Evolutionary conservation across 2,797 vertebrate species (phyloP), one percentile per base, ranked within the genome.

Genomic region (Poliocrania exsul): DNA sequence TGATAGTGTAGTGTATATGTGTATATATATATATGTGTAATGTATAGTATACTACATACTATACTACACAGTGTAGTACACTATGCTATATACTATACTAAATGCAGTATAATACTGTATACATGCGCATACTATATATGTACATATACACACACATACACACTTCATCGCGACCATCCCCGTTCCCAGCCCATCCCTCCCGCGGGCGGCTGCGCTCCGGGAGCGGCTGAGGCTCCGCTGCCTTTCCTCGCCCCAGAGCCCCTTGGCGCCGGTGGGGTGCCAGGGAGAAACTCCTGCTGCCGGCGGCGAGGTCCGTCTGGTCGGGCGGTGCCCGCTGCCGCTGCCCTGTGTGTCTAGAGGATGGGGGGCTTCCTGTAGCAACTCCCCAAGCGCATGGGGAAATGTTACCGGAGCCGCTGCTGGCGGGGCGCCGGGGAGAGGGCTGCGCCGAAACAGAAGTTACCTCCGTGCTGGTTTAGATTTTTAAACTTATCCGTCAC

Each of bases 321-420:
- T 18, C 20, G 4, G 24, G 26, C 9, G 0, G 21, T 3, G 50
- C 28, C 38, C 4, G 8, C 1, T 0, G 71, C 44, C 7, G 16
- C 11, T 8, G 71, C 16, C 1, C 1, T 24, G 40, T 1, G 0
- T 16, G 31, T 40, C 49, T 44, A 5, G 24, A 6, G 53, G 1
- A 6, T 3, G 49, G 1, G 29, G 31, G 4, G 5, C 4, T 74
- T 10, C 33, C 23, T 31, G 7, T 31, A 2, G 33, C 28, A 2
- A 24, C 10, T 61, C 29, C 47, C 58, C 4, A 8, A 62, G 35
- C 0, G 2, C 54, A 3, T 2, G 18, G 56, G 19, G 47, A 13
- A 47, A 13, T 4, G 20, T 6, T 7, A 4, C 5, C 0, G 4
- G 56, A 44, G 51, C 24, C 0, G 4, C 66, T 37, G 73, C 42